phyloP scores from a whole-genome alignment of 2,888 invertebrate genomes.

The Cerastoderma edule region DNA sequence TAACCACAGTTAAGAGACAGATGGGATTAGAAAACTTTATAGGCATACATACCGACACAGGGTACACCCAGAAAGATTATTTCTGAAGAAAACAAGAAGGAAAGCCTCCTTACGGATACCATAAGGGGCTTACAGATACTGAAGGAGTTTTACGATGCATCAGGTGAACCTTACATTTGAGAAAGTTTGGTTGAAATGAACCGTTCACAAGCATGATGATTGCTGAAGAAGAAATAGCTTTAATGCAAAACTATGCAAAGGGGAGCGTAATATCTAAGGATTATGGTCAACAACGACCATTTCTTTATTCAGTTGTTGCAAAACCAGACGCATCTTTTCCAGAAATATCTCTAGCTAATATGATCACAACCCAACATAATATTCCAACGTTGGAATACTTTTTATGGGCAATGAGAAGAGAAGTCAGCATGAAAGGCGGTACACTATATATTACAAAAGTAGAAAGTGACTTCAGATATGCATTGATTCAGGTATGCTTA shows the following conservation, averaged over 20 bases:
- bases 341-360: too few relatives aligned
- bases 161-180: background rate
- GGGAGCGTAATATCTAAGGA: slow-evolving; percentile 1
- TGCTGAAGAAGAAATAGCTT: too few relatives aligned
- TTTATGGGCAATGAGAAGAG: background rate
- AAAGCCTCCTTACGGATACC: slow-evolving; percentile 8
- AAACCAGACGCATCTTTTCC: slow-evolving; percentile 24
- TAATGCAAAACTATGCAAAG: too few relatives aligned
- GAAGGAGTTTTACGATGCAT: background rate
- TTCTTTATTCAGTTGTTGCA: slow-evolving; percentile 34
- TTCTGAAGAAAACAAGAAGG: slow-evolving; percentile 11
- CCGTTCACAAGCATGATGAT: slow-evolving; percentile 1
- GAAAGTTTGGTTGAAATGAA: background rate
- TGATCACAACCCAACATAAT: slow-evolving; percentile 30
- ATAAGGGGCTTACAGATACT: slow-evolving; percentile 14
- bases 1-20: background rate
- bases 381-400: slow-evolving; percentile 25
- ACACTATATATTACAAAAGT: slow-evolving; percentile 1
- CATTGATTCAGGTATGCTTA: slow-evolving; percentile 20
- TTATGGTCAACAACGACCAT: slow-evolving; percentile 31
- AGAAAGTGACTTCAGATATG: slow-evolving; percentile 25
- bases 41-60: background rate
- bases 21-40: background rate
- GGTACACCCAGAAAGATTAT: slow-evolving; percentile 1
- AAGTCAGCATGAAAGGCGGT: background rate